Evolutionary conservation across 23 tunicate genomes (phyloP).

Genomic region (Aplidium turbinatum): DNA sequence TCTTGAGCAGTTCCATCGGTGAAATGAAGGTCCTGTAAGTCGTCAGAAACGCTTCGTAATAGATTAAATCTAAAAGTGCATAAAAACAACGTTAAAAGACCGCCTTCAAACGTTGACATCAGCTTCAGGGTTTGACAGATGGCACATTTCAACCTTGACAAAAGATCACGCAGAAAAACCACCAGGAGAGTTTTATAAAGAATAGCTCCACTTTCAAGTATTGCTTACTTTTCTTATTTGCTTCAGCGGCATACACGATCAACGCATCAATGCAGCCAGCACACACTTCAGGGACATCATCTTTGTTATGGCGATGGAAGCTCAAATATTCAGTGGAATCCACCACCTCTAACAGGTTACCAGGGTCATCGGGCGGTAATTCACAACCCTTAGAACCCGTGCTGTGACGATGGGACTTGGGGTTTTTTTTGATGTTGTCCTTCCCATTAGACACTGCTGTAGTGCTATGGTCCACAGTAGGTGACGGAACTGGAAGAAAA

Average conservation of each 20-base stretch:
- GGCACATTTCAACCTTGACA: no score
- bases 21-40: conserved; percentile 83
- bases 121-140: no score
- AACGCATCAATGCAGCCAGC: conserved; percentile 82
- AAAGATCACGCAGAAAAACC: neutral
- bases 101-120: no score
- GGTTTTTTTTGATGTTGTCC: neutral
- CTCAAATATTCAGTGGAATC: conserved; percentile 55
- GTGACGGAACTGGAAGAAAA: no score
- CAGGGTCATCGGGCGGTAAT: conserved; percentile 72
- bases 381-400: neutral
- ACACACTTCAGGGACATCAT: conserved; percentile 50
- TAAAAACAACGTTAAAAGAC: no score
- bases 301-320: conserved; percentile 37
- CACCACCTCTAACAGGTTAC: conserved; percentile 56
- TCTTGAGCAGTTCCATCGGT: conserved; percentile 79
- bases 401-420: neutral
- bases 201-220: no score
- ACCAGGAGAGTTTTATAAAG: neutral
- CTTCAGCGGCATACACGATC: conserved; percentile 84
- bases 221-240: conserved; percentile 71
- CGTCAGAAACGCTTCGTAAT: conserved; percentile 88
- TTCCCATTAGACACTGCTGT: no score
- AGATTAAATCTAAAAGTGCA: conserved; percentile 58
- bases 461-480: no score